A percentile compares a stretch with the other conserved stretches of the same genome.
phyloP scores from a whole-genome alignment of 1,140 invertebrate genomes.

The Drosophila yakuba region DNA sequence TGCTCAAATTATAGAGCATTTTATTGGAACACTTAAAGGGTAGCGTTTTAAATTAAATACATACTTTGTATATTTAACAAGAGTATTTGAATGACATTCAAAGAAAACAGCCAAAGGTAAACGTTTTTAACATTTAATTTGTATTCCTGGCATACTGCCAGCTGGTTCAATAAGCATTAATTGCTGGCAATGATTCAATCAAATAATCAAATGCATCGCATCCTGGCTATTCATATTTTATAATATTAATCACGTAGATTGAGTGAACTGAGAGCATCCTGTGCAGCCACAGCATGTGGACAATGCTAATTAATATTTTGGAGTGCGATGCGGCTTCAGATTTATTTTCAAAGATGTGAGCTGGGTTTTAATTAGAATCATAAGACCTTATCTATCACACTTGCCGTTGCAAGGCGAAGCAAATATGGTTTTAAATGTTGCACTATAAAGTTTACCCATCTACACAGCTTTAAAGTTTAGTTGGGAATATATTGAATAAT shows the following conservation, averaged over 20 bases:
- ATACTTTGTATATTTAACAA: too few relatives aligned
- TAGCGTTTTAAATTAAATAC: too few relatives aligned
- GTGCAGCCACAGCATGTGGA: not conserved
- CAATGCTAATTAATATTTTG: constrained; percentile 10
- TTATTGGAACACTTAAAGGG: too few relatives aligned
- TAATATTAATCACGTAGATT: constrained; percentile 1
- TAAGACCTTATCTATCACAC: not conserved
- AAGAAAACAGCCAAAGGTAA: too few relatives aligned
- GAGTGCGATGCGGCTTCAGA: not conserved
- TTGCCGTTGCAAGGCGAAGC: too few relatives aligned
- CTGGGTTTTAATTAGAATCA: not conserved
- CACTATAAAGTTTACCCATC: too few relatives aligned
- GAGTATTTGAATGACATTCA: not conserved
- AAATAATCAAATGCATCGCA: not conserved
- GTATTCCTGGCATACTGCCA: too few relatives aligned
- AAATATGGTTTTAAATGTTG: not conserved
- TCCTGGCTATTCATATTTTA: not conserved
- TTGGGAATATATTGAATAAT: not conserved
- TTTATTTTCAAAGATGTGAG: not conserved
- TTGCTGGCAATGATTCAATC: not conserved
- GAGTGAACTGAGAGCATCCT: not conserved
- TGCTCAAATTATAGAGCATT: too few relatives aligned
- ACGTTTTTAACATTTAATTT: not conserved
- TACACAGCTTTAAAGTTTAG: too few relatives aligned
- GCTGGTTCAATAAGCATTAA: not conserved